Percentiles rank a stretch among this genome's conserved stretches.
These are phyloP conservation scores for Chromoteleia sp. DNA, from an alignment of 2,888 invertebrate species.

Conservation along the genomic window DNA sequence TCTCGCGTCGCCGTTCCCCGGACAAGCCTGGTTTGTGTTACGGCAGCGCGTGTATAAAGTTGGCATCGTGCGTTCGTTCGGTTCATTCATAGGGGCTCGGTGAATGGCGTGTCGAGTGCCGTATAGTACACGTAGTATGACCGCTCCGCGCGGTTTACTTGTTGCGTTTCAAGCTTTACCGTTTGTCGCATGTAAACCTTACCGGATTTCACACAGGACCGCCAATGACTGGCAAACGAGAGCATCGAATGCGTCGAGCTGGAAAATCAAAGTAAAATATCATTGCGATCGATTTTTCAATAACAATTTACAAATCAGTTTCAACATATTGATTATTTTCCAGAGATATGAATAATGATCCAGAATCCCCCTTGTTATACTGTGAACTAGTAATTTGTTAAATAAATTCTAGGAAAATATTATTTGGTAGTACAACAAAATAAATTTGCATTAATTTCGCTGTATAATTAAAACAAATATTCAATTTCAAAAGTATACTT, in stretches of 20 bases:
- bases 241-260: neutral
- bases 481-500: no score
- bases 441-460: no score
- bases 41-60: conserved; percentile 75
- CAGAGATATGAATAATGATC: neutral
- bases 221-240: neutral
- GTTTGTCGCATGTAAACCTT: conserved; percentile 48
- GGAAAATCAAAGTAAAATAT: neutral
- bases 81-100: conserved; percentile 82
- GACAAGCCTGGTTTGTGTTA: conserved; percentile 68
- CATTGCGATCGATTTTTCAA: neutral
- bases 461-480: no score
- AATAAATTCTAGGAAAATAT: no score
- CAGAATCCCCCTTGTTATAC: neutral
- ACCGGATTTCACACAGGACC: conserved; percentile 4
- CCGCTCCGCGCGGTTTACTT: conserved; percentile 63
- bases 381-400: no score
- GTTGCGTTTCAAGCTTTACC: conserved; percentile 57
- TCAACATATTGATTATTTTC: no score
- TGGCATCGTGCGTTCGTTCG: conserved; percentile 76
- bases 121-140: conserved; percentile 72
- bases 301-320: no score
- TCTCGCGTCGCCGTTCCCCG: conserved; percentile 62
- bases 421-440: no score
- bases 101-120: conserved; percentile 80